Evolutionary conservation across 2,888 invertebrate species (phyloP), one percentile per base, ranked within the genome.

Genomic region (Phasia obesa): DNA sequence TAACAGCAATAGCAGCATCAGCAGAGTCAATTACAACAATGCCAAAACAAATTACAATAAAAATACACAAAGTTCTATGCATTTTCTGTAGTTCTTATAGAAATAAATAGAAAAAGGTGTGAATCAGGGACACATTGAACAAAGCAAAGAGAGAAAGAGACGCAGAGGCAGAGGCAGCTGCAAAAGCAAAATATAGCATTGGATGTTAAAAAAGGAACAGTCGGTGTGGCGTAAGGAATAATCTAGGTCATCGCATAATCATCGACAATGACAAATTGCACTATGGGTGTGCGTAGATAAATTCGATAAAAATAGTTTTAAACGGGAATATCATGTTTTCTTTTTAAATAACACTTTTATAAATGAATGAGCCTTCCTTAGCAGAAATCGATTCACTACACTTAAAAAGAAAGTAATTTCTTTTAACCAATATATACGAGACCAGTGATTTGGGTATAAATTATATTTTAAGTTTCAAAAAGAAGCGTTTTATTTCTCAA

Each of bases 241-340:
- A 80, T 74, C 67, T 80, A 55, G 79, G 79, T 74, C 79, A 80
- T 67, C 73, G 79, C 73, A 79, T 73, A 79, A 73, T 67, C 42
- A 57, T 21, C 27, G 31, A 21, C 67, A 67, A 62, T 70, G 70
- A 44, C 62, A 55, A 55, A 55, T 6, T 70, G 69, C 55, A 77
- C 70, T 7, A 62, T 77, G 70, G 69, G 31, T 51, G 13, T 5
- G 19, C 17, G 35, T 35, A 35, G 5, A 11, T 11, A 35, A 62
- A 27, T 27, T 44, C 4, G 9, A n/a, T 23, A 27, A 62, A 44
- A 51, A 51, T 0, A 13, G 15, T n/a, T 42, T 42, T 42, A 38
- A 2, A 15, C 13, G 6, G 5, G 4, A 19, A 47, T n/a, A n/a
- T n/a, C n/a, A 31, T 31, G 5, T 31, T 4, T 31, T 31, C 9